These are phyloP conservation scores for Lasius platythorax DNA, from an alignment of 2,888 invertebrate genomes.

Conservation along the genomic window DNA sequence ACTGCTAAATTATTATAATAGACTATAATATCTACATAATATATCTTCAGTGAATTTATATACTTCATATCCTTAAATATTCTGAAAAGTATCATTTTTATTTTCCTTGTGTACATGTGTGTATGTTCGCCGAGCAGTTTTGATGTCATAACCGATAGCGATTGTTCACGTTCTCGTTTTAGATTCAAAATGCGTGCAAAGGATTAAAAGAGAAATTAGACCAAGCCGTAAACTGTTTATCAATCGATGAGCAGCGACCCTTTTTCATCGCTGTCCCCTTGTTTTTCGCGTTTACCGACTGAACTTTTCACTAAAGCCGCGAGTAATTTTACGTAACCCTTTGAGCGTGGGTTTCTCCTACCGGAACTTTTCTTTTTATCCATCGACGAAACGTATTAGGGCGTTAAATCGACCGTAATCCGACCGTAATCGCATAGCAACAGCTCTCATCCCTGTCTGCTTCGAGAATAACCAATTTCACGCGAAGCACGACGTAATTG, in stretches of 20 bases:
- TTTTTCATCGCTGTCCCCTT: slow-evolving; percentile 48
- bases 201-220: slow-evolving; percentile 28
- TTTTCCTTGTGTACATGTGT: neutral
- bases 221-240: slow-evolving; percentile 36
- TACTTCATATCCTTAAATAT: neutral
- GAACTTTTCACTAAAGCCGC: slow-evolving; percentile 46
- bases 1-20: neutral
- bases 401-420: slow-evolving; percentile 62
- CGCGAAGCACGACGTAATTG: slow-evolving; percentile 41
- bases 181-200: slow-evolving; percentile 38
- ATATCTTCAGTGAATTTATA: neutral
- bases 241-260: slow-evolving; percentile 29
- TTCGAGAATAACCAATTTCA: slow-evolving; percentile 38
- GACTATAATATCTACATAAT: neutral
- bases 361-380: slow-evolving; percentile 39
- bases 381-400: slow-evolving; percentile 45
- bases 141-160: neutral
- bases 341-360: slow-evolving; percentile 36
- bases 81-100: neutral
- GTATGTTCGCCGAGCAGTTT: slow-evolving; percentile 4
- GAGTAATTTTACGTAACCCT: slow-evolving; percentile 49
- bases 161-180: slow-evolving; percentile 20
- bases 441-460: slow-evolving; percentile 44
- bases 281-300: slow-evolving; percentile 34
- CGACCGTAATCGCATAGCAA: slow-evolving; percentile 38